Evolutionary conservation across 1,140 invertebrate species (phyloP), one percentile per base, ranked within the genome.

Genomic region (Apis dorsata): DNA sequence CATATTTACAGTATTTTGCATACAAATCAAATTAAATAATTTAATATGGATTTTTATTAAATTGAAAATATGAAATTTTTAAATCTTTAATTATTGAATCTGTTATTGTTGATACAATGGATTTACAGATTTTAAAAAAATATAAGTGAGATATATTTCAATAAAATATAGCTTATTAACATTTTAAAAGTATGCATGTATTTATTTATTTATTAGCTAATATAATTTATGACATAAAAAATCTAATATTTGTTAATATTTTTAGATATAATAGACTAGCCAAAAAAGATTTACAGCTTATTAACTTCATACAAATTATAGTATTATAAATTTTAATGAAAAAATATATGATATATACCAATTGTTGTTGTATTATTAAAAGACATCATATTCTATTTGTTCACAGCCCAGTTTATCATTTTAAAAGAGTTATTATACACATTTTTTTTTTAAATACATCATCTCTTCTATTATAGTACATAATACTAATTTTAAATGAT

Each of bases 341-440:
- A 62, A 65, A 49, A 63, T 34, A 53, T 72, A 17, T 34, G 53
- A 1, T 15, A 17, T 65, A 9, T 12, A 66, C 11, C 17, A 28
- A 15, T 68, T 12, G 17, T 15, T 74, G 10, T 49, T 11, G 21
- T 62, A 53, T 71, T 65, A 44, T 51, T 72, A 19, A 55, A 9
- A 57, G 13, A 72, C 57, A 51, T 57, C 34, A 28, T 77, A 81
- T 17, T 24, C 24, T 82, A 82, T 72, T 59, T 49, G 55, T 77
- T 88, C 83, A 87, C 86, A 87, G 77, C 84, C 80, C 75, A 81
- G 65, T 77, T 87, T 82, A 19, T 69, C 66, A 75, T 85, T 74
- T 19, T 53, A 60, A 4, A 87, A 85, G n/a, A 73, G 51, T 69
- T 65, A 88, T 65, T 60, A 79, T 74, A 71, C 53, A 74, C 53